Evolutionary conservation across 1,140 invertebrate genomes (phyloP).

Genomic region (Bactericera cockerelli): DNA sequence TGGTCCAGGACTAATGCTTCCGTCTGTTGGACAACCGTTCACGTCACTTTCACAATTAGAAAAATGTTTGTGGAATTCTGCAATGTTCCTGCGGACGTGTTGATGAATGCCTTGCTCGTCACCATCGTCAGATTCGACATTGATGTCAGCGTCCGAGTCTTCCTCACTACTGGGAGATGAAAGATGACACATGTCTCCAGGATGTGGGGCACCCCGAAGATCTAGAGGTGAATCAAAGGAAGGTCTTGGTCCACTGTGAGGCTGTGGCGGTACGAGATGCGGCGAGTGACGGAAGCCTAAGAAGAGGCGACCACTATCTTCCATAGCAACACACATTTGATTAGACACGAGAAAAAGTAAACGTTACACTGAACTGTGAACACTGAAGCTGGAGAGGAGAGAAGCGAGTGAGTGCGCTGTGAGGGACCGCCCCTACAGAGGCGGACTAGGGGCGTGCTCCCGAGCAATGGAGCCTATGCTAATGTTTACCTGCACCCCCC

Average conservation of each 20-base stretch:
- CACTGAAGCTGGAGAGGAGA: background rate
- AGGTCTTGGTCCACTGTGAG: background rate
- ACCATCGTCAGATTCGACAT: conserved; percentile 25
- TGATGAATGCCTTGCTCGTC: conserved; percentile 11
- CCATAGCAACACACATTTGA: conserved; percentile 23
- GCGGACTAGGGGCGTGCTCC: background rate
- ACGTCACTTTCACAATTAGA: conserved; percentile 8
- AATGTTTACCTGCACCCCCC: background rate
- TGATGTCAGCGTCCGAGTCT: conserved; percentile 23
- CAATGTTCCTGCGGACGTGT: background rate
- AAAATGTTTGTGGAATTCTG: conserved; percentile 4
- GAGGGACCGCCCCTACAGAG: conserved; percentile 9
- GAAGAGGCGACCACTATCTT: conserved; percentile 21
- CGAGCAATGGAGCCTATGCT: background rate
- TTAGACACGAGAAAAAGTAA: background rate
- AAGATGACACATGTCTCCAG: conserved; percentile 8
- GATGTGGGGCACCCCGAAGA: conserved; percentile 14
- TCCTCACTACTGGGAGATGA: conserved; percentile 16
- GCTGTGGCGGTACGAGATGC: background rate
- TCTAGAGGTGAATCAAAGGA: conserved; percentile 19
- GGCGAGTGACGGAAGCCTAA: conserved; percentile 21
- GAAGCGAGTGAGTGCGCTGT: background rate
- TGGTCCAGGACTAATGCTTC: background rate
- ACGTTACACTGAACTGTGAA: background rate
- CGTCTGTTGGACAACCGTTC: background rate